These are phyloP conservation scores for Apeltes quadracus DNA, from an alignment of 2,113 vertebrate genomes.

Conservation along the genomic window DNA sequence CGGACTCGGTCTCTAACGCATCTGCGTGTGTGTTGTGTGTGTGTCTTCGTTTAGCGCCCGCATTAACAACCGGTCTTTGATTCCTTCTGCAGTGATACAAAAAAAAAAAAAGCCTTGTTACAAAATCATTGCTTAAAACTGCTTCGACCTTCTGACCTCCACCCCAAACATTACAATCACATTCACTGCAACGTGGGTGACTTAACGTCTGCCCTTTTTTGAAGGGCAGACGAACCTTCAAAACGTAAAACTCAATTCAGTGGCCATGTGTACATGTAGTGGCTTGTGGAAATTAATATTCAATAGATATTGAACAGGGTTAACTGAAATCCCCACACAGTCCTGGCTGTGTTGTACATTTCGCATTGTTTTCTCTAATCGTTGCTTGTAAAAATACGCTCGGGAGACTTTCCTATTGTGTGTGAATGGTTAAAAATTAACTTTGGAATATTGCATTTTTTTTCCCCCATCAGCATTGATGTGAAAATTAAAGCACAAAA, in stretches of 20 bases:
- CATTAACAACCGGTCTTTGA: background rate
- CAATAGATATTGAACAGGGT: constrained; percentile 2
- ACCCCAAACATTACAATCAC: background rate
- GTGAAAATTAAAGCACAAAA: constrained; percentile 57
- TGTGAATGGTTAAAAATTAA: constrained; percentile 17
- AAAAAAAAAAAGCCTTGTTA: constrained; percentile 3
- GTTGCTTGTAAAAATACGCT: background rate
- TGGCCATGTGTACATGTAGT: background rate
- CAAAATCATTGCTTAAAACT: constrained; percentile 7
- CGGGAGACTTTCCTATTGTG: background rate
- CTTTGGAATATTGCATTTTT: constrained; percentile 53
- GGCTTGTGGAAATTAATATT: background rate
- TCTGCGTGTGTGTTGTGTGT: background rate
- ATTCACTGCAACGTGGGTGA: background rate
- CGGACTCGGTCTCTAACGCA: background rate
- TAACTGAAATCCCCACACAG: background rate
- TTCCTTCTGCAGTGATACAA: background rate
- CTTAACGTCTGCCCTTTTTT: too few species aligned
- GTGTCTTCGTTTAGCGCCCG: background rate
- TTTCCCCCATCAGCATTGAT: constrained; percentile 60
- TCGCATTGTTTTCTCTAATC: background rate
- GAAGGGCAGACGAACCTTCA: too few species aligned
- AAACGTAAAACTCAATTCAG: background rate
- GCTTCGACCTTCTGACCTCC: too few species aligned
- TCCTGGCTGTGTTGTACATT: background rate